Conservation (phyloP, 2,888 invertebrate species). For the Lottia gigantea region DNA sequence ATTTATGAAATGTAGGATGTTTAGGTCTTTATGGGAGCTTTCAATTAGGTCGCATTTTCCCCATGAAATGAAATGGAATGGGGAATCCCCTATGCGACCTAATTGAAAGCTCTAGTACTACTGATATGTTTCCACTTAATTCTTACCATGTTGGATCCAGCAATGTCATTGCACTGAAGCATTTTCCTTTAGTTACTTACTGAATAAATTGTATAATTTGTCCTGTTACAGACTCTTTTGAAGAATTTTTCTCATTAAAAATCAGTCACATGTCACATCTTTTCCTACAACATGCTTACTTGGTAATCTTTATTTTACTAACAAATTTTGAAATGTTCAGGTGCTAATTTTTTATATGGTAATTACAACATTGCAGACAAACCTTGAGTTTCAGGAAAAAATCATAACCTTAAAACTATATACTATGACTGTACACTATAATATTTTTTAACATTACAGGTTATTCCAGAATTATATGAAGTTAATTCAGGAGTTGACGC, state of each 20-base stretch:
- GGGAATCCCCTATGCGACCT: too few relatives aligned
- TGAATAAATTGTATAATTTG: background rate
- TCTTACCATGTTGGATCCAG: constrained; percentile 1
- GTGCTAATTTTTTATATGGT: background rate
- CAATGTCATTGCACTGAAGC: background rate
- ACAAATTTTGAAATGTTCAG: background rate
- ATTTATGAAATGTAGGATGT: too few relatives aligned
- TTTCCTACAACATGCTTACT: too few relatives aligned
- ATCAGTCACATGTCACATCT: too few relatives aligned
- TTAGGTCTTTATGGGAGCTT: too few relatives aligned
- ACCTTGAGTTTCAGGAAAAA: too few relatives aligned
- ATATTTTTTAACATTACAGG: background rate
- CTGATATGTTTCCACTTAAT: background rate
- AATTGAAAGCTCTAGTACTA: too few relatives aligned
- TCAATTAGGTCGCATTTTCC: too few relatives aligned
- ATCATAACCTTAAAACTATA: background rate
- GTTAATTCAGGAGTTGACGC: background rate
- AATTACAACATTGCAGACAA: background rate
- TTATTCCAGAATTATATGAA: background rate
- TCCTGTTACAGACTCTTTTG: background rate
- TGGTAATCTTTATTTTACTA: too few relatives aligned
- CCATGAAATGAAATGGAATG: too few relatives aligned
- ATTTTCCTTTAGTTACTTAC: background rate
- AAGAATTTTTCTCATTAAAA: background rate
- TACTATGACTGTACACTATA: background rate